These are phyloP conservation scores for Urocolius indicus DNA, from an alignment of 2,113 vertebrate species.

Conservation along the genomic window DNA sequence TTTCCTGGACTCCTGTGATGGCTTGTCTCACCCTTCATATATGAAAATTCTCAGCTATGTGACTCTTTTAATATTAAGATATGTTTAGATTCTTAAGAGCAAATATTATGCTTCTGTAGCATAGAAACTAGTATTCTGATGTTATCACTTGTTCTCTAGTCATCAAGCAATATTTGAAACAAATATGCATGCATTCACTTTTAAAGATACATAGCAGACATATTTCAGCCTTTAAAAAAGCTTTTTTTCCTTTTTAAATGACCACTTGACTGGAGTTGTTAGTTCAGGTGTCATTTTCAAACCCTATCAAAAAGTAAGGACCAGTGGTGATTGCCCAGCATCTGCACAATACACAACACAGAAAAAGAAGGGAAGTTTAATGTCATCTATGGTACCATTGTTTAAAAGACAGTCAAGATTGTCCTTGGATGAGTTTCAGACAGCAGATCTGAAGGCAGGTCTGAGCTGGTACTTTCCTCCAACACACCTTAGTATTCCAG, in stretches of 20 bases:
- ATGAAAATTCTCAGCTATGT: background rate
- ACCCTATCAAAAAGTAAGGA: background rate
- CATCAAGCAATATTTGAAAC: background rate
- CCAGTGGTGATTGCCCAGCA: background rate
- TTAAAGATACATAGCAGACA: slow-evolving; percentile 30
- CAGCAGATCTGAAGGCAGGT: background rate
- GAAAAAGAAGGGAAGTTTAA: background rate
- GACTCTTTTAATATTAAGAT: background rate
- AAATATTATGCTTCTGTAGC: slow-evolving; percentile 13
- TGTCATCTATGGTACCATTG: background rate
- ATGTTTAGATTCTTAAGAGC: background rate
- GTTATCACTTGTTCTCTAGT: background rate
- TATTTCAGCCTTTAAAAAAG: slow-evolving; percentile 34
- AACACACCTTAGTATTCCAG: slow-evolving; percentile 41
- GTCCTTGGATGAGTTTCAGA: background rate
- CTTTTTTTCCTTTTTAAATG: slow-evolving; percentile 21
- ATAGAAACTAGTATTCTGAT: background rate
- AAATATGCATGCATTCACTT: background rate
- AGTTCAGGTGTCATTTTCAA: slow-evolving; percentile 8
- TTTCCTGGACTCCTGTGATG: background rate
- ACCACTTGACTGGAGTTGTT: background rate
- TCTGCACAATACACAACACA: background rate
- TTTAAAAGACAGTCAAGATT: background rate
- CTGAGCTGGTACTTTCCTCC: slow-evolving; percentile 43
- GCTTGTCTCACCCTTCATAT: background rate